Base-by-base conservation (phyloP, 2,888 invertebrate genomes). In the Iphiclides podalirius region DNA sequence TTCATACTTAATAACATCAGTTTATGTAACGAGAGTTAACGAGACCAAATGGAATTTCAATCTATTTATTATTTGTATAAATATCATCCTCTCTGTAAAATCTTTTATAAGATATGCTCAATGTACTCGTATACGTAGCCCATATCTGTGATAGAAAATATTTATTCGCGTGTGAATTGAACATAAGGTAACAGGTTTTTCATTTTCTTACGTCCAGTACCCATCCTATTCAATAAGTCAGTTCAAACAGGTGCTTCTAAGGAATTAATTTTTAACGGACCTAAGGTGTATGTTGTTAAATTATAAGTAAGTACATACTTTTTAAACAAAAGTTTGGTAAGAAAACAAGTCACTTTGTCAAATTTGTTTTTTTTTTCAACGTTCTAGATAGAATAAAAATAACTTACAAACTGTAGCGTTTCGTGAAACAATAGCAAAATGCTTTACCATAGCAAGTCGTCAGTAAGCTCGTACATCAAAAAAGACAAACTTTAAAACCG, bases 401-500 rank as follows among this genome's bases (percentile, higher is more conserved):
- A n/a, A 16, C 39, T 41, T 41, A 17, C 28, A 11, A 44, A 28
- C 7, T 37, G 31, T 36, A 35, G 17, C 35, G 14, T 45, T 50
- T 50, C 16, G 45, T 45, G 14, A 56, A 60, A 61, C 59, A 66
- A 61, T 63, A 60, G 58, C 54, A 52, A 61, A 63, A 54, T 66
- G 63, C 63, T 64, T 64, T 61, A 66, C 62, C 55, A 58, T 56
- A 55, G 54, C 47, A 52, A 63, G 61, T 64, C 63, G 63, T 64
- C 61, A 66, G 66, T 63, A 65, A 66, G 65, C 62, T 66, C 59
- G 56, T 60, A 59, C 60, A 63, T 60, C 58, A 64, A 67, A 69
- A 65, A 59, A 63, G 58, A 61, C 60, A 63, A 66, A 43, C 28
- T 57, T 65, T 60, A 65, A 66, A 67, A 70, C 70, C 72, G 67